Evolutionary conservation across 2,797 vertebrate species (phyloP), one percentile per base, ranked within the genome.

Genomic region (Steatocranus sp.): DNA sequence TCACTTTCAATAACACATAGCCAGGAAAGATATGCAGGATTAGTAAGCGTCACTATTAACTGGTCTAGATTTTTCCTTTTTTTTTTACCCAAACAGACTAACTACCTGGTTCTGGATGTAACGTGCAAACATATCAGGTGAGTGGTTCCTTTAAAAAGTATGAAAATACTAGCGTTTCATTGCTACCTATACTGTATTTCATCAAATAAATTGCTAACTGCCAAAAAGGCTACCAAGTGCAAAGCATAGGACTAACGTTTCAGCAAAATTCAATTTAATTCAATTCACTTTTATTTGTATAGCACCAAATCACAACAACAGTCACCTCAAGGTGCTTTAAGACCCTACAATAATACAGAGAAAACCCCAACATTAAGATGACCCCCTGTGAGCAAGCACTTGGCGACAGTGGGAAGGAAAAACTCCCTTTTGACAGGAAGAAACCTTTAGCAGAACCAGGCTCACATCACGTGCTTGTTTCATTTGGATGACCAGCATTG

Each of bases 211-310:
- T 18, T 12, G 15, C 36, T 68, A 66, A 66, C 34, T 38, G 61
- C 0, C 32, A 63, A 63, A 12, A 0, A 63, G 18, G 32, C 32
- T 63, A 36, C 11, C 61, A 70, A 27, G 9, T 70, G 15, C 66
- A 48, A 27, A 70, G 15, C 66, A 46, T 3, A 46, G 41, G 38
- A 11, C 23, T 70, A 27, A 46, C 17, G 1, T 27, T 46, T 70
- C 6, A 70, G 66, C 41, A 70, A 48, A 73, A 32, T n/a, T 36
- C 0, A 36, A 20, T 63, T 36, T 20, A 1, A 63, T 63, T 36
- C 32, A 63, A 63, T 20, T 63, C 18, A 63, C 3, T 63, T 63
- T 63, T 12, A 36, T 63, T 63, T 63, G 18, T 63, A 2, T 63
- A 63, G 32, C 4, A n/a, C 32, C 18, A 63, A 63, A 36, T 63